Conservation (phyloP, 2,797 vertebrate genomes). For the Diglossa cyanea region DNA sequence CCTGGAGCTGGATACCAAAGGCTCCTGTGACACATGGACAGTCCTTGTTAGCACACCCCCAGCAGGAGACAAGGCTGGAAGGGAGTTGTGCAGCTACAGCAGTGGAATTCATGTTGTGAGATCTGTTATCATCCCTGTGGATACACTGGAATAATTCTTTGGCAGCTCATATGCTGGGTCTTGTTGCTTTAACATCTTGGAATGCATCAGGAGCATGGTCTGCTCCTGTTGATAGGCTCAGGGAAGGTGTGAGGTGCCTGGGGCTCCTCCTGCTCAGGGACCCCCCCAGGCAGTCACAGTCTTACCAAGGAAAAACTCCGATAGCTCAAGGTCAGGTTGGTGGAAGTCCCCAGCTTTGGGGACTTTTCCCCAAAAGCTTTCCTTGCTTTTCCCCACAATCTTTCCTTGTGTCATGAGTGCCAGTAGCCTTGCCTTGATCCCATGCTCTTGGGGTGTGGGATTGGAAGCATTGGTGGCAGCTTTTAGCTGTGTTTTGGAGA, state of each 20-base stretch:
- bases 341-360: neutral
- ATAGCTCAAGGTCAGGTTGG: neutral
- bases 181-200: neutral
- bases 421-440: neutral
- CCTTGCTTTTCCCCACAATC: neutral
- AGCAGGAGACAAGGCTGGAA: neutral
- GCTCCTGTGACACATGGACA: rapidly evolving
- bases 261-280: neutral
- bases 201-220: neutral
- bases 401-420: neutral
- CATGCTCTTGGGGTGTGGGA: neutral
- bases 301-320: neutral
- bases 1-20: rapidly evolving
- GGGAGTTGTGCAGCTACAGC: neutral
- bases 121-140: neutral
- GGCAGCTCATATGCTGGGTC: neutral
- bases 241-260: neutral
- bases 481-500: neutral
- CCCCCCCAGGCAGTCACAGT: rapidly evolving
- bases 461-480: neutral
- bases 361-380: neutral
- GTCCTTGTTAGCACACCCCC: rapidly evolving
- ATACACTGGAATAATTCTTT: neutral
- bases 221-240: neutral
- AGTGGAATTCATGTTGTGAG: neutral